phyloP scores from a whole-genome alignment of 2,888 invertebrate genomes.

The Dryocosmus kuriphilus region DNA sequence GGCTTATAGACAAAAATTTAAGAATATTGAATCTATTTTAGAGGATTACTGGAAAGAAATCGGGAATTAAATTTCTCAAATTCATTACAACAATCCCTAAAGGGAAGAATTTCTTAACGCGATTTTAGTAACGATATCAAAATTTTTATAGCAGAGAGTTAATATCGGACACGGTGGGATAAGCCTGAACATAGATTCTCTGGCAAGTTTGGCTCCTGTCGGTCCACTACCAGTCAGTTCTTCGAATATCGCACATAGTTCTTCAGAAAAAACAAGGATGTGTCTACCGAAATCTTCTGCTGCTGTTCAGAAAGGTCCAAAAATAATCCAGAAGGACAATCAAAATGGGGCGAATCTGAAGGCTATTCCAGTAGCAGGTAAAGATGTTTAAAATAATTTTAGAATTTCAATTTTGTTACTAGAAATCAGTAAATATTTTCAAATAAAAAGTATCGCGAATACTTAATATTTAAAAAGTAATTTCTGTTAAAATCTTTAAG shows the following conservation, averaged over 20 bases:
- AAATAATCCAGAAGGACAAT: conserved; percentile 5
- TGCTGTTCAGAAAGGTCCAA: conserved; percentile 18
- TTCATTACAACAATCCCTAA: background rate
- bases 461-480: too few species aligned
- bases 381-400: background rate
- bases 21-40: background rate
- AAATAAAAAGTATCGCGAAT: too few species aligned
- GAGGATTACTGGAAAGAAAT: background rate
- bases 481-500: background rate
- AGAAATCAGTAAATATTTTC: too few species aligned
- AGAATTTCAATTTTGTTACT: too few species aligned
- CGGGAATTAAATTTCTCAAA: background rate
- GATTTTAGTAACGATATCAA: background rate
- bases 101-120: background rate
- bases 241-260: conserved; percentile 40
- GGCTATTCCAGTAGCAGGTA: conserved; percentile 24
- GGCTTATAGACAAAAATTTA: background rate
- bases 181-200: conserved; percentile 75
- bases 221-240: conserved; percentile 74
- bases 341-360: conserved; percentile 15
- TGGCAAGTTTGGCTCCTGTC: conserved; percentile 75
- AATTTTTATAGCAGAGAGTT: conserved; percentile 55
- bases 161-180: conserved; percentile 71
- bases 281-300: background rate
- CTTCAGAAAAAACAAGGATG: background rate